Conservation (phyloP, 2,113 vertebrate species). For the Tychaedon coryphoeus region DNA sequence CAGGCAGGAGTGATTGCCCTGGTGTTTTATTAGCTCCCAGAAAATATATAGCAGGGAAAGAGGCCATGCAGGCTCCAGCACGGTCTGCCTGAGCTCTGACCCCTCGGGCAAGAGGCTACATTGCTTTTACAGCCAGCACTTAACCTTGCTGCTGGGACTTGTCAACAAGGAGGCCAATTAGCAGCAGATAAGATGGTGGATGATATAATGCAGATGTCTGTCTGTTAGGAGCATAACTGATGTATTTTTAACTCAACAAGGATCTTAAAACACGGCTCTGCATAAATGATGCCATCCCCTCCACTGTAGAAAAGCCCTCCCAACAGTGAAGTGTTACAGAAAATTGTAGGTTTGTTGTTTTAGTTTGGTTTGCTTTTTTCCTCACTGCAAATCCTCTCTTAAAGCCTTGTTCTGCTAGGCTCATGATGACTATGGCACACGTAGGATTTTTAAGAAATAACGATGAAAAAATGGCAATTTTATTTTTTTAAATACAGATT, state of each 20-base stretch:
- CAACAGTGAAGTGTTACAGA: not conserved
- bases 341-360: not conserved
- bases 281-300: not conserved
- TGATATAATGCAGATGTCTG: constrained; percentile 9
- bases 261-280: not conserved
- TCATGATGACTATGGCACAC: not conserved
- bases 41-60: not conserved
- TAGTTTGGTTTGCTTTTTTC: not conserved
- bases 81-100: not conserved
- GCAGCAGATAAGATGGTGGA: not conserved
- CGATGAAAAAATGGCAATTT: not conserved
- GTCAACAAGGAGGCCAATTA: constrained; percentile 52
- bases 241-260: not conserved
- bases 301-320: not conserved
- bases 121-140: constrained; percentile 37
- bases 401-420: not conserved
- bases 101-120: not conserved
- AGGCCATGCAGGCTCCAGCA: not conserved
- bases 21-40: not conserved
- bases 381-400: not conserved
- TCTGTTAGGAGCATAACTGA: not conserved
- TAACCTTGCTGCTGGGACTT: constrained; percentile 34
- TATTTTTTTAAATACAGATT: not conserved
- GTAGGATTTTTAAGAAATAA: not conserved
- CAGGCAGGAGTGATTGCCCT: not conserved